Evolutionary conservation across 2,888 invertebrate species (phyloP).

Genomic region (Epicampocera succincta): DNA sequence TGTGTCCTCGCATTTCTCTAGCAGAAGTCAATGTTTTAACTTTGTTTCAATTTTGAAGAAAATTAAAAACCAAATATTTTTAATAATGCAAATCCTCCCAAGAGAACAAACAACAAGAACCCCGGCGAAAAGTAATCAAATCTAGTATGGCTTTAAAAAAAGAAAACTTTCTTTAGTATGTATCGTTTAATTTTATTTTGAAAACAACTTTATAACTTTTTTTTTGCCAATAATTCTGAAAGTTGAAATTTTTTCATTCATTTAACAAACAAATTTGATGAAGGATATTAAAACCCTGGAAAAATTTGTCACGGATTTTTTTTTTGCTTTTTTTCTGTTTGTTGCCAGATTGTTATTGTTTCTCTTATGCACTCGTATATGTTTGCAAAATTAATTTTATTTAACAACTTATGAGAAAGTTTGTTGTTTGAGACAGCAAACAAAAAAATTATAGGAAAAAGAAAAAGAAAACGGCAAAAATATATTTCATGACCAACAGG

Average conservation of each 20-base stretch:
- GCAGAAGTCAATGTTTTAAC: slow-evolving; percentile 5
- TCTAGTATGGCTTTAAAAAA: slow-evolving; percentile 6
- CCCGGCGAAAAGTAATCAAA: slow-evolving; percentile 29
- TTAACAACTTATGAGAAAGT: slow-evolving; percentile 38
- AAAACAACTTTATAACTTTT: neutral
- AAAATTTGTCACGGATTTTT: neutral
- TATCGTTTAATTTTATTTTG: slow-evolving; percentile 43
- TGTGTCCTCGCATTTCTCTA: neutral
- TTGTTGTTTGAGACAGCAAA: neutral
- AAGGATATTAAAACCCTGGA: neutral
- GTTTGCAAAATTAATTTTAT: slow-evolving; percentile 30
- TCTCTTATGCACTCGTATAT: slow-evolving; percentile 9
- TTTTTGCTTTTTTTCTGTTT: neutral
- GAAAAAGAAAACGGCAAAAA: slow-evolving; percentile 71
- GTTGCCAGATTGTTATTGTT: neutral
- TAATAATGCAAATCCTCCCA: slow-evolving; percentile 39
- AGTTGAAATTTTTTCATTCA: neutral
- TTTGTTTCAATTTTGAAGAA: neutral
- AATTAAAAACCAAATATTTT: slow-evolving; percentile 9
- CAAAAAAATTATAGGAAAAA: no score
- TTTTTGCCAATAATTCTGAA: neutral
- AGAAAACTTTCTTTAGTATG: neutral
- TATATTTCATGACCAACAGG: slow-evolving; percentile 79
- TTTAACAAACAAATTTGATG: neutral
- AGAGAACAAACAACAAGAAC: neutral